Percentiles rank a stretch among this genome's conserved stretches.
phyloP scores from a whole-genome alignment of 2,888 invertebrate species.

The Brenthis ino region DNA sequence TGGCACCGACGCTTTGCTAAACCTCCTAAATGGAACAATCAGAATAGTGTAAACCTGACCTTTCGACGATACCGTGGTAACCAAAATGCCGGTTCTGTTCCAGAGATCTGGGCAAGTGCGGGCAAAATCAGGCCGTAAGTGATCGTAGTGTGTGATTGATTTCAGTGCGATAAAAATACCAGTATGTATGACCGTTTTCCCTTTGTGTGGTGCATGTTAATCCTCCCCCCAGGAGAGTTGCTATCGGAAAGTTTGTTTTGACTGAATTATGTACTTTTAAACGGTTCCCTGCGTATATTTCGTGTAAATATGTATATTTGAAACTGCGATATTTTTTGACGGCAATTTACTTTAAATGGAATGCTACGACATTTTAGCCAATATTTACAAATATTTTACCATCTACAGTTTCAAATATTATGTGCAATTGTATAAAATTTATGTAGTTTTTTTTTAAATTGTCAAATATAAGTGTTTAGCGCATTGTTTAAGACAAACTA shows the following conservation, averaged over 20 bases:
- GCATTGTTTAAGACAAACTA: constrained; percentile 14
- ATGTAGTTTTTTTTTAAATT: constrained; percentile 28
- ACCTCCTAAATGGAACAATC: constrained; percentile 48
- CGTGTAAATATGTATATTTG: too few species aligned
- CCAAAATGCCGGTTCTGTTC: constrained; percentile 69
- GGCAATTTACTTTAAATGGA: too few species aligned
- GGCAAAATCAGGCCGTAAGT: constrained; percentile 60
- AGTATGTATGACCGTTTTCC: background rate
- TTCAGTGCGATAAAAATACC: background rate
- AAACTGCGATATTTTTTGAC: too few species aligned
- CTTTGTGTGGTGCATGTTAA: background rate
- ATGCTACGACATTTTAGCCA: too few species aligned
- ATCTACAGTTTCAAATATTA: too few species aligned
- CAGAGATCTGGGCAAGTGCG: constrained; percentile 52
- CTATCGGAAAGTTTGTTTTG: too few species aligned
- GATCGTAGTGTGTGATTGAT: constrained; percentile 14
- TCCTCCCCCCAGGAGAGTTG: too few species aligned
- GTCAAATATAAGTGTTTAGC: background rate
- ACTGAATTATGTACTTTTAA: too few species aligned
- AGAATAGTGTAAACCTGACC: constrained; percentile 68
- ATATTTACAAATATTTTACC: too few species aligned
- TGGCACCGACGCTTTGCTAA: constrained; percentile 60
- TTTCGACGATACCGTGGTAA: constrained; percentile 47
- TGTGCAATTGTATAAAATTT: constrained; percentile 1
- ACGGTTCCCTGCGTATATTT: too few species aligned